Conservation (phyloP, 2,113 vertebrate genomes). For the Riparia riparia region DNA sequence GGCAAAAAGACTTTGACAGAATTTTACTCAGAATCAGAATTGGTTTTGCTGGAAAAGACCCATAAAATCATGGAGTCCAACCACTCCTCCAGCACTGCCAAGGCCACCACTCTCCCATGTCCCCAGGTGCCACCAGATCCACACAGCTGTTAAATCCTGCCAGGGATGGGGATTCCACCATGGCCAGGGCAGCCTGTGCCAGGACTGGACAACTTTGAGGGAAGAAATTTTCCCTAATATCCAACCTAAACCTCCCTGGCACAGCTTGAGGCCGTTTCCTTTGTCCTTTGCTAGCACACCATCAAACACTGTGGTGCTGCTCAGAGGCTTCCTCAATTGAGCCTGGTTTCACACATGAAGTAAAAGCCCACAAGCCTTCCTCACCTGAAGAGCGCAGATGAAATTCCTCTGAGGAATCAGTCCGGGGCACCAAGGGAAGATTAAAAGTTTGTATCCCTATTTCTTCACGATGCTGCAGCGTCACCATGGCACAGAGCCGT, state of each 20-base stretch:
- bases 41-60: background rate
- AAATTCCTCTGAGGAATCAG: conserved; percentile 67
- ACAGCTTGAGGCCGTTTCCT: background rate
- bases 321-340: background rate
- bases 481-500: conserved; percentile 91
- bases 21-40: background rate
- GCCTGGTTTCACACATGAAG: background rate
- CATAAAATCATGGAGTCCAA: background rate
- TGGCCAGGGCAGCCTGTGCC: background rate
- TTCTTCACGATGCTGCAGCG: conserved; percentile 84
- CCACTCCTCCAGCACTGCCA: background rate
- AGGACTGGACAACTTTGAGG: background rate
- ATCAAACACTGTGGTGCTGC: background rate
- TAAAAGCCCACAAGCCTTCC: background rate
- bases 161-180: background rate
- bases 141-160: background rate
- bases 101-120: background rate
- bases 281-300: background rate
- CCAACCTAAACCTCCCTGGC: background rate
- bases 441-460: conserved; percentile 85
- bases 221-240: background rate
- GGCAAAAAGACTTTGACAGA: background rate
- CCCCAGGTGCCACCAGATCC: background rate
- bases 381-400: conserved; percentile 83
- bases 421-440: conserved; percentile 83